A percentile compares a stretch with the other conserved stretches of the same genome.
phyloP scores from a whole-genome alignment of 1,140 invertebrate genomes.

The Formica exsecta region DNA sequence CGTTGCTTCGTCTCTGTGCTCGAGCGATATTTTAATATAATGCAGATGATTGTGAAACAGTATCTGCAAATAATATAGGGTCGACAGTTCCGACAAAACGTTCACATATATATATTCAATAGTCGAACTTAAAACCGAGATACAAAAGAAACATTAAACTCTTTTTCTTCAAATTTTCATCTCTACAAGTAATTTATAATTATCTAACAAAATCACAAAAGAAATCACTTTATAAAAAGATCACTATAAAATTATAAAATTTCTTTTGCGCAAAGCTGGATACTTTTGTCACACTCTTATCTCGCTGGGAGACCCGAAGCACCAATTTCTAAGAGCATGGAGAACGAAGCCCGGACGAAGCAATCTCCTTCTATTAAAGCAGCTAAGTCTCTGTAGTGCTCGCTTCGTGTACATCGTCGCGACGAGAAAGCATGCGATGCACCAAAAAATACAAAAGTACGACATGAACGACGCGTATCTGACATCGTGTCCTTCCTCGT shows the following conservation, averaged over 20 bases:
- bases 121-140: slow-evolving; percentile 14
- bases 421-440: not conserved
- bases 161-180: not conserved
- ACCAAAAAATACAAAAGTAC: not conserved
- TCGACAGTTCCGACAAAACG: not conserved
- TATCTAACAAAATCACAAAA: slow-evolving; percentile 32
- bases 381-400: slow-evolving; percentile 72
- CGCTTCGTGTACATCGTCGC: not conserved
- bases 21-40: slow-evolving; percentile 10
- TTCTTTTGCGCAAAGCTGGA: not conserved
- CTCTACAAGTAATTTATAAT: not conserved
- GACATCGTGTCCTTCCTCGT: not conserved
- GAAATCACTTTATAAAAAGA: slow-evolving; percentile 32
- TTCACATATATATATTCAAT: not conserved
- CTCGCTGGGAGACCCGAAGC: not conserved
- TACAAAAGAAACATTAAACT: slow-evolving; percentile 1
- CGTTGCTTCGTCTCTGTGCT: slow-evolving; percentile 32
- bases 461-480: not conserved
- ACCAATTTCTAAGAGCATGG: slow-evolving; percentile 6
- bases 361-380: slow-evolving; percentile 67
- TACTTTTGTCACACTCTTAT: not conserved
- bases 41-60: not conserved
- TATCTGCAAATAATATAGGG: not conserved
- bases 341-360: slow-evolving; percentile 18
- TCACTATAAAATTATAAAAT: slow-evolving; percentile 36